Conservation (phyloP, 2,113 vertebrate species). For the Pyrgilauda ruficollis region DNA sequence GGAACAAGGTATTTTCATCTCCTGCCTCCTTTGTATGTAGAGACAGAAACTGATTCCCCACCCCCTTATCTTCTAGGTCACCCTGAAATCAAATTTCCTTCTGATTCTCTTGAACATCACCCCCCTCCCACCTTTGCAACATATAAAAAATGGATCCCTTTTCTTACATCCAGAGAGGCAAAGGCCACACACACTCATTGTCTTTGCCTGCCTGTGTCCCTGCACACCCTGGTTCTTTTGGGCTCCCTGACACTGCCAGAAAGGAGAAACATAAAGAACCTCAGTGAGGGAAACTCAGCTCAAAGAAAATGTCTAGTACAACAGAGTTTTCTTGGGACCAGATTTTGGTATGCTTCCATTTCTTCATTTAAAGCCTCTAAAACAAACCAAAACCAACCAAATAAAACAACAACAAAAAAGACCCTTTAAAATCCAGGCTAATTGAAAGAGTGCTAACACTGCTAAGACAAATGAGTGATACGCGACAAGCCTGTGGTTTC, state of each 20-base stretch:
- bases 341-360: background rate
- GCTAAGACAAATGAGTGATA: conserved; percentile 46
- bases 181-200: background rate
- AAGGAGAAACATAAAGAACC: background rate
- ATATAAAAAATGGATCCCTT: background rate
- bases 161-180: background rate
- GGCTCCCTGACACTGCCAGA: background rate
- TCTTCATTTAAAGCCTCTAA: background rate
- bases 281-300: background rate
- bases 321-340: background rate
- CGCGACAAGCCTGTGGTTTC: conserved; percentile 31
- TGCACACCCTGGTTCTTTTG: background rate
- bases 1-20: background rate
- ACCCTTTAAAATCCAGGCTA: conserved; percentile 19
- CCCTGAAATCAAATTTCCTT: background rate
- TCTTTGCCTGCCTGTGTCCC: background rate
- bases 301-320: background rate
- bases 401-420: background rate
- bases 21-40: background rate
- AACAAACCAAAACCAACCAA: background rate
- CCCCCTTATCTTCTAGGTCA: background rate
- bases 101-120: background rate
- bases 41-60: background rate
- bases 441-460: conserved; percentile 48
- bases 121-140: accelerated